Base-by-base conservation (phyloP, 2,113 vertebrate genomes). In the Phaethon lepturus region DNA sequence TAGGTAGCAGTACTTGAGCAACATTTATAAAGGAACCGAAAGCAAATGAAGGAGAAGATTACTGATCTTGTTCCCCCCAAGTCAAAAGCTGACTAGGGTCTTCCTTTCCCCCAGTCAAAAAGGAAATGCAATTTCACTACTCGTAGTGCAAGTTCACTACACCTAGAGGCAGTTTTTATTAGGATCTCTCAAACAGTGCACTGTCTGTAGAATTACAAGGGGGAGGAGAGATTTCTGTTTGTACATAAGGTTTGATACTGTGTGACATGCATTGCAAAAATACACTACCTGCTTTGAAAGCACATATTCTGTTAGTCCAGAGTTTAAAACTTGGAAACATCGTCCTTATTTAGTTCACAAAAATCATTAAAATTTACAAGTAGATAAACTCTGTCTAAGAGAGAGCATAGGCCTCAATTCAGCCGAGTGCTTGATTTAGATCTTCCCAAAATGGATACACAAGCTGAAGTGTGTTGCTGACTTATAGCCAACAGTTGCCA, bases 1-100 rank as follows among this genome's bases (percentile, higher is more conserved):
- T 95, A 98, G 98, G 97, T 88, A 98, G 98, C 97, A 98, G 96
- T 97, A 98, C 96, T 97, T 91, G 84, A 98, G 98, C 96, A 98
- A 97, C 93, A 95, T 93, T 96, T 89, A 98, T 85, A 95, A 95
- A 97, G 96, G 96, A 95, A 96, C 91, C n/a, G 75, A 97, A 96
- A 97, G 97, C 93, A 96, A 96, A 97, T 77, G 92, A 95, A 92
- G 62, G 53, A 96, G 79, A 88, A 89, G 76, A 71, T 53, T 76
- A 97, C 64, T 38, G 38, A 78, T 86, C 19, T 47, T 83, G 79
- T 63, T 56, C 10, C 76, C 86, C 24, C 24, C 45, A 71, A 42
- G 90, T 90, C 93, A 91, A 68, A 86, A 91, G 38, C 7, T 56
- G 77, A 94, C 81, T 76, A 91, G 62, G 42, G 62, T 78, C 59